These are phyloP conservation scores for Sigmodon hispidus DNA, from an alignment of 2,113 vertebrate genomes.

Conservation along the genomic window DNA sequence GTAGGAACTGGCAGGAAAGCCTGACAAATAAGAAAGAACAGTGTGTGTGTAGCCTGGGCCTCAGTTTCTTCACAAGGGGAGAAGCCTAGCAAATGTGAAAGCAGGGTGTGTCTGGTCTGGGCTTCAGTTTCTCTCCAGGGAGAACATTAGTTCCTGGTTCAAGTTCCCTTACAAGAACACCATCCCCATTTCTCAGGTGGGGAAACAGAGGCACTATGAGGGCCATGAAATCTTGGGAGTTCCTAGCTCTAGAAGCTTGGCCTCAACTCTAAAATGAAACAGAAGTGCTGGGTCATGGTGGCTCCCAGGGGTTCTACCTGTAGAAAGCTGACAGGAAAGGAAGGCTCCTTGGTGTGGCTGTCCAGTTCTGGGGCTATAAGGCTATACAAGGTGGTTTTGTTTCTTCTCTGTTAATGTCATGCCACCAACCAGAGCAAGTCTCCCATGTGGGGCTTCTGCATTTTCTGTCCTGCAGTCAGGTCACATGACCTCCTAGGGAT, in stretches of 20 bases:
- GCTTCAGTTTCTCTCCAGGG: not conserved
- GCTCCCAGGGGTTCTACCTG: rapidly evolving
- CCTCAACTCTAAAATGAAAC: not conserved
- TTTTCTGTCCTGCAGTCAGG: not conserved
- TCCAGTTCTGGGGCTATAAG: not conserved
- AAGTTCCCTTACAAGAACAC: rapidly evolving
- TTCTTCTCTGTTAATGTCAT: not conserved
- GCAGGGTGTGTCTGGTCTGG: not conserved
- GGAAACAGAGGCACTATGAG: not conserved
- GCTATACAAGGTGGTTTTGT: not conserved
- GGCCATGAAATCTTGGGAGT: not conserved
- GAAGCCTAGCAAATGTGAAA: not conserved
- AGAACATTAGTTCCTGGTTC: not conserved
- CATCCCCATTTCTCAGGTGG: not conserved
- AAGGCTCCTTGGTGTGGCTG: not conserved
- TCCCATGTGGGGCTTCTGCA: not conserved
- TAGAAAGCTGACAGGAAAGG: not conserved
- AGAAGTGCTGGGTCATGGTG: not conserved
- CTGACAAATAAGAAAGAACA: not conserved
- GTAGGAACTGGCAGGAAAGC: not conserved
- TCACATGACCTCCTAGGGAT: too few relatives aligned
- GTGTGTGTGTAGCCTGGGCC: not conserved
- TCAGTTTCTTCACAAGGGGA: not conserved
- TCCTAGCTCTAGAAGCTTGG: not conserved
- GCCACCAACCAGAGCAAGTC: too few relatives aligned